Base-by-base conservation (phyloP, 1,140 invertebrate genomes). In the Episyrphus balteatus region DNA sequence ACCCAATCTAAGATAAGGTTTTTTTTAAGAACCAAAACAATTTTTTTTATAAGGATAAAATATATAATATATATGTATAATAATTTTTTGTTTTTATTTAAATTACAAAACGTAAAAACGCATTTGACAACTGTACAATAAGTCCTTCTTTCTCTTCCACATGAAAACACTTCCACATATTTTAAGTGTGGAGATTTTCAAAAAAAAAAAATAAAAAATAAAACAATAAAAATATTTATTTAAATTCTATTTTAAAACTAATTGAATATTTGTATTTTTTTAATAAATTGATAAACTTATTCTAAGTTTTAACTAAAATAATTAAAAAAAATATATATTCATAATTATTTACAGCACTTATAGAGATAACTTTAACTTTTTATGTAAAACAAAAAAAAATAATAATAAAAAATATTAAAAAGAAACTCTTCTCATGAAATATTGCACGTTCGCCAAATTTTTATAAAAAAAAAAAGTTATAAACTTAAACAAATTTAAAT, bases 111-210 rank as follows among this genome's bases (percentile, higher is more conserved):
- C 21, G 21, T 26, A 26, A 26, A 26, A 26, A 26, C 21, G 21
- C 21, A 26, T 26, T 26, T 26, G 21, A 26, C 21, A 26, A 26
- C 21, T 26, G 21, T 26, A 26, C 21, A 26, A 26, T 26, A 60
- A 65, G 61, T 65, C 61, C 62, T 64, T 62, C 53, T 46, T 59
- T 64, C 62, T 64, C 62, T 56, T 64, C 53, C 59, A 26, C 3
- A 26, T 26, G 21, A 26, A 26, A 26, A 26, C 3, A 26, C 56
- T 53, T 57, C 51, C 48, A 51, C 34, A 51, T 55, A 42, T 51
- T 51, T 51, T 53, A 46, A 53, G 21, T 19, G 44, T 42, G 42
- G 19, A 30, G 32, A 13, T 37, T 13, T 39, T 15, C 11, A 38
- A 40, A 49, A 48, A 50, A 49, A 19, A 12, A 52, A 51, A 57